phyloP scores from a whole-genome alignment of 2,888 invertebrate genomes.

The Drosophila ochracea region DNA sequence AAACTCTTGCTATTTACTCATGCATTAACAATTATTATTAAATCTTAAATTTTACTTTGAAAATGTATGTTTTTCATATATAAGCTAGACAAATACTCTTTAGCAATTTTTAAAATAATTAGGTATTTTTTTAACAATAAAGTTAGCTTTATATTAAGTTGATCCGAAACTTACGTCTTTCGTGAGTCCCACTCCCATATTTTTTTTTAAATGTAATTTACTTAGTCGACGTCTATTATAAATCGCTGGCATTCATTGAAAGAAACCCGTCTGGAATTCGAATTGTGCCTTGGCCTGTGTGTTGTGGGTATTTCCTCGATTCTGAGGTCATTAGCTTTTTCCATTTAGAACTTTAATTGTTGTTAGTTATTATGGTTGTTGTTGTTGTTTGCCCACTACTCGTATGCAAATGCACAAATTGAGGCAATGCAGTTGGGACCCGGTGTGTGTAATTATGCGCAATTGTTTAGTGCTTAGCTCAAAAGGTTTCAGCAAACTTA shows the following conservation, averaged over 20 bases:
- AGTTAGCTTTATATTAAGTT: neutral
- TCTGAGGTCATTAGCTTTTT: slow-evolving; percentile 73
- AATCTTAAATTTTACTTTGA: neutral
- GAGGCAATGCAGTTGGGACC: slow-evolving; percentile 66
- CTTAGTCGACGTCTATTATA: neutral
- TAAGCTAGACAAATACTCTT: neutral
- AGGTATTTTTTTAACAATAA: neutral
- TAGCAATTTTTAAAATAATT: neutral
- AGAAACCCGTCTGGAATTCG: slow-evolving; percentile 19
- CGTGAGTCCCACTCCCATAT: neutral
- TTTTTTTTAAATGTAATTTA: neutral
- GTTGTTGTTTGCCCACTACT: slow-evolving; percentile 20
- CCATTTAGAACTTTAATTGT: slow-evolving; percentile 65
- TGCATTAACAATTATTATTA: neutral
- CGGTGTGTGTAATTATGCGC: slow-evolving; percentile 72
- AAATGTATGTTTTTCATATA: neutral
- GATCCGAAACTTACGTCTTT: neutral
- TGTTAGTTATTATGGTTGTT: slow-evolving; percentile 38
- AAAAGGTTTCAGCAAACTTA: slow-evolving; percentile 66
- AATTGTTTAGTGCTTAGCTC: slow-evolving; percentile 80
- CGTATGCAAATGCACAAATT: slow-evolving; percentile 77
- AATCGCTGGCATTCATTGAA: slow-evolving; percentile 36
- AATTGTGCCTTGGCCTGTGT: slow-evolving; percentile 23
- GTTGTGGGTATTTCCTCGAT: slow-evolving; percentile 44
- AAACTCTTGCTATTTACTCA: neutral